phyloP scores from a whole-genome alignment of 2,113 vertebrate genomes.

The Chiloscyllium plagiosum region DNA sequence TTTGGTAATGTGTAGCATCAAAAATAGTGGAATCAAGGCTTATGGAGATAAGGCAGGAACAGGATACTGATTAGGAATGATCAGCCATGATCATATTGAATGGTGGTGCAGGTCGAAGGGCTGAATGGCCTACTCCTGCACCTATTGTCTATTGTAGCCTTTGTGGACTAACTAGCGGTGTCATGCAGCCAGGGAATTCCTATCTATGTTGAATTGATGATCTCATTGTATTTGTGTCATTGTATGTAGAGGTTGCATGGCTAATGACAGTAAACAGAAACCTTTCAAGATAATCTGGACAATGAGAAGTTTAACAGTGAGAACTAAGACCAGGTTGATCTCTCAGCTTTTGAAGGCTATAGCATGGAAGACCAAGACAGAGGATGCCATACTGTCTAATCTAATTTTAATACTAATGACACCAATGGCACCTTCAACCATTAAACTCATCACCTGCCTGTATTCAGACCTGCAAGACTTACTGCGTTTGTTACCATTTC shows the following conservation, averaged over 20 bases:
- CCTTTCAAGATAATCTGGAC: not conserved
- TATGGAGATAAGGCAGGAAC: too few relatives aligned
- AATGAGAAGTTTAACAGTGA: not conserved
- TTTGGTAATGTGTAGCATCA: not conserved
- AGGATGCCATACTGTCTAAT: not conserved
- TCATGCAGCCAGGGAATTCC: not conserved
- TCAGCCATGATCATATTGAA: too few relatives aligned
- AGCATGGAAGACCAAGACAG: not conserved
- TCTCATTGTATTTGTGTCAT: not conserved
- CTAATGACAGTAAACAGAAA: not conserved
- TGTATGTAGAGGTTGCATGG: not conserved
- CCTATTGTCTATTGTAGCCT: too few relatives aligned
- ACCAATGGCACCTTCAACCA: not conserved
- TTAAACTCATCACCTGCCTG: not conserved
- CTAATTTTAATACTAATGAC: not conserved
- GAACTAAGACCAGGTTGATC: not conserved
- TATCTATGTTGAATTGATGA: not conserved
- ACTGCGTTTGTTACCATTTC: constrained; percentile 76
- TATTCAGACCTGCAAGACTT: constrained; percentile 43
- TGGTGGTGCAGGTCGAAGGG: too few relatives aligned
- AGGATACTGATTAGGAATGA: too few relatives aligned
- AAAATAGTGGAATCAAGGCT: too few relatives aligned
- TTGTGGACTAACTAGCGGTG: not conserved
- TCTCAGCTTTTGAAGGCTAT: not conserved
- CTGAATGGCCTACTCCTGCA: too few relatives aligned